Base-by-base conservation (phyloP, 2,797 vertebrate genomes). In the Periparus ater region DNA sequence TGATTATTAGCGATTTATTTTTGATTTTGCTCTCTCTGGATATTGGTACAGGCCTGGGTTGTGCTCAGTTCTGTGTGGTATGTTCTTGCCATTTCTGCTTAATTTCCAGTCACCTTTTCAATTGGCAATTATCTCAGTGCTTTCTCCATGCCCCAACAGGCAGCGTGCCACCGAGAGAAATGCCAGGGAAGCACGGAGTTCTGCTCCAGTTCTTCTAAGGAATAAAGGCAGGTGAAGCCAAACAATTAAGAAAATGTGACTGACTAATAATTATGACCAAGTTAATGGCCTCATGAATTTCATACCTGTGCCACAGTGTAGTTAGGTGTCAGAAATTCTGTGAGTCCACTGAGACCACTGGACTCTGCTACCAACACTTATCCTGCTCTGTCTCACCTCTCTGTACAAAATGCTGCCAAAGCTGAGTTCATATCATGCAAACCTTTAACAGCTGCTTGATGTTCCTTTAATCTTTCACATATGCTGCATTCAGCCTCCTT, bases 381-480 rank as follows among this genome's bases (percentile, higher is more conserved):
- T 27, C 74, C 67, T 40, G 5, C 74, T 79, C 55, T 34, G 2
- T 60, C 67, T 79, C 40, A 75, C 82, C 51, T 86, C 61, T 94
- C 55, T 70, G 3, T 55, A 85, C 36, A 82, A 73, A 71, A n/a
- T 29, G 45, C 51, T 96, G 91, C 94, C 71, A 95, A 93, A 94
- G 18, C 48, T 61, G 55, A 88, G 42, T 95, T 95, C 53, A 45
- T 88, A 85, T 82, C 53, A 48, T n/a, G 27, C 63, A 94, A 93
- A 93, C 83, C 74, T 91, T 85, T 67, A 79, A 70, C 62, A 91
- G 85, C 50, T 94, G 83, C 74, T 63, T 92, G 71, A 88, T 91
- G 74, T 79, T 90, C 85, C 91, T 95, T 89, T 96, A 94, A 94
- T 97, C 67, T 80, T 93, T 94, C 71, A 73, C 96, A 95, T 91